Conservation (phyloP, 2,888 invertebrate genomes). For the Apomyelois bistriatella region DNA sequence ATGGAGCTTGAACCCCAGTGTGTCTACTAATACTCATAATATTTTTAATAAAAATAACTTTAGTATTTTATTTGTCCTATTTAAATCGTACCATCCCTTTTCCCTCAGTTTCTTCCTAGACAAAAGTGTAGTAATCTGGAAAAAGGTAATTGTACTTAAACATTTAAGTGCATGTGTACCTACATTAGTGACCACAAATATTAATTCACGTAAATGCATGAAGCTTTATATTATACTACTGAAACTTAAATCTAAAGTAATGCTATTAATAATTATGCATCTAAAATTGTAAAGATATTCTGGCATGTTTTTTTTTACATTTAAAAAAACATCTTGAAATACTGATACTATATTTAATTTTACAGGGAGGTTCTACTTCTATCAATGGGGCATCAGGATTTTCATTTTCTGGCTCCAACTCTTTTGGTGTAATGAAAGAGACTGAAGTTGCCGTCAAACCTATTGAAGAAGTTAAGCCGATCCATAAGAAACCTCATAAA, state of each 20-base stretch:
- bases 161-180: conserved; percentile 4
- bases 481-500: conserved; percentile 39
- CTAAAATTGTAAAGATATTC: too few relatives aligned
- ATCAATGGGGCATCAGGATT: conserved; percentile 46
- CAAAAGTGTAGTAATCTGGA: not conserved
- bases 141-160: conserved; percentile 8
- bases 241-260: too few relatives aligned
- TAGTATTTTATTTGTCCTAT: not conserved
- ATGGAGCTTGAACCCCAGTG: conserved; percentile 12
- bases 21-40: conserved; percentile 17
- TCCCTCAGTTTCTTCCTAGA: not conserved
- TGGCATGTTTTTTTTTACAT: too few relatives aligned
- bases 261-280: too few relatives aligned
- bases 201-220: too few relatives aligned
- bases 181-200: not conserved
- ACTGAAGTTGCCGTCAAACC: conserved; percentile 34
- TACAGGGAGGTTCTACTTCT: conserved; percentile 52
- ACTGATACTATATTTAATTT: conserved; percentile 9
- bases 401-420: conserved; percentile 44
- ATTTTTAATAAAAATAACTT: not conserved
- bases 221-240: too few relatives aligned
- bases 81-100: not conserved
- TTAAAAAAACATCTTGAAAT: not conserved
- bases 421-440: conserved; percentile 38
- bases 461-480: conserved; percentile 27